These are phyloP conservation scores for Callithrix jacchus DNA, from an alignment of 2,113 vertebrate genomes.

Conservation along the genomic window DNA sequence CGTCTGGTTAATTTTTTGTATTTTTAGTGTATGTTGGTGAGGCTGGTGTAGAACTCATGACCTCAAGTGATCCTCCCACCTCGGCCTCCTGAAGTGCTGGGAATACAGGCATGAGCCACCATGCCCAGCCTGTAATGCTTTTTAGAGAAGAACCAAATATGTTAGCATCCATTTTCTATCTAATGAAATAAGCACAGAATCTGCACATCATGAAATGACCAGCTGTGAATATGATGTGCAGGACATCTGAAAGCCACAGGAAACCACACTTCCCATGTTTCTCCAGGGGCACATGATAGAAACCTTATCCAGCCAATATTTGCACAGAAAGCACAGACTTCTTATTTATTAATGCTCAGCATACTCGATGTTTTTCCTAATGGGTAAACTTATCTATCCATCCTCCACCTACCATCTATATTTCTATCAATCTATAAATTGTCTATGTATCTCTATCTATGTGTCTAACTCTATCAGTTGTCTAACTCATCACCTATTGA, in stretches of 20 bases:
- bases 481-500: background rate
- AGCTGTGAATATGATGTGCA: accelerated
- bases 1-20: too few relatives aligned
- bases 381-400: background rate
- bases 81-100: too few relatives aligned
- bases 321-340: background rate
- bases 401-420: background rate
- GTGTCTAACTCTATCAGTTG: background rate
- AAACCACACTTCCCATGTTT: background rate
- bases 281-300: background rate
- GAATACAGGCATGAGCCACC: too few relatives aligned
- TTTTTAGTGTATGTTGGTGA: too few relatives aligned
- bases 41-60: too few relatives aligned
- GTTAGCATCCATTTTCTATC: background rate
- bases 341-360: background rate
- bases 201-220: background rate
- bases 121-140: background rate
- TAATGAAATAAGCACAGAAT: background rate
- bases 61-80: too few relatives aligned
- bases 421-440: background rate
- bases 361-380: background rate
- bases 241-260: background rate
- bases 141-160: background rate
- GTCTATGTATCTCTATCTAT: background rate
- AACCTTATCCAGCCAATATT: background rate